Evolutionary conservation across 2,888 invertebrate genomes (phyloP).

Genomic region (Melanargia galathea): DNA sequence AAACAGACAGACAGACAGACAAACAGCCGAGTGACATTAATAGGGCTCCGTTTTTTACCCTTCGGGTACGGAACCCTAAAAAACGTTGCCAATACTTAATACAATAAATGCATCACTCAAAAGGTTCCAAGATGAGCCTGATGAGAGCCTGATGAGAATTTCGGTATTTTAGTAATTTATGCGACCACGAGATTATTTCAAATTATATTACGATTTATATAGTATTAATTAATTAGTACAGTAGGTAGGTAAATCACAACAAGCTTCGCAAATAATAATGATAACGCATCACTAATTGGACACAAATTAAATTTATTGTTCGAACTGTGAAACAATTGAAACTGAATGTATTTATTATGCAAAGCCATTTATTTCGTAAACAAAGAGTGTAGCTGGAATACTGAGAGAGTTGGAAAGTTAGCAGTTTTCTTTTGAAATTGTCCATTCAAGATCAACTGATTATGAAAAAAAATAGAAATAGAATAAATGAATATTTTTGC

Average conservation of each 20-base stretch:
- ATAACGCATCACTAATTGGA: slow-evolving; percentile 17
- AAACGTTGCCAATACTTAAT: too few species aligned
- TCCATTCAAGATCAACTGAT: background rate
- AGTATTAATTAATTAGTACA: slow-evolving; percentile 3
- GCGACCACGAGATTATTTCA: background rate
- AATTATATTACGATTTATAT: slow-evolving; percentile 7
- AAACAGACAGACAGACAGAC: too few species aligned
- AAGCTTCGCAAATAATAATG: slow-evolving; percentile 16
- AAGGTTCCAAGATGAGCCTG: too few species aligned
- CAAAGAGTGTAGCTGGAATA: slow-evolving; percentile 6
- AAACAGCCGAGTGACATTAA: too few species aligned
- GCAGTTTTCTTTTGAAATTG: background rate
- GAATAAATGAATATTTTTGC: too few species aligned
- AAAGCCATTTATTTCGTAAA: slow-evolving; percentile 20
- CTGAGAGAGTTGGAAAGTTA: background rate
- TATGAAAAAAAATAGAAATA: too few species aligned
- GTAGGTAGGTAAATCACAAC: background rate
- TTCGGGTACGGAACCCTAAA: too few species aligned
- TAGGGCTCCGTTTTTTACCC: too few species aligned
- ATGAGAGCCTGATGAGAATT: too few species aligned
- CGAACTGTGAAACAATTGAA: slow-evolving; percentile 16
- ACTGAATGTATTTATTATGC: slow-evolving; percentile 21
- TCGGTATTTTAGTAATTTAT: too few species aligned
- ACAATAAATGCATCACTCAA: too few species aligned
- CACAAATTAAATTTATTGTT: slow-evolving; percentile 25